Percentiles rank a stretch among this genome's conserved stretches.
Conservation (phyloP, 2,113 vertebrate genomes). For the Alethe diademata region DNA sequence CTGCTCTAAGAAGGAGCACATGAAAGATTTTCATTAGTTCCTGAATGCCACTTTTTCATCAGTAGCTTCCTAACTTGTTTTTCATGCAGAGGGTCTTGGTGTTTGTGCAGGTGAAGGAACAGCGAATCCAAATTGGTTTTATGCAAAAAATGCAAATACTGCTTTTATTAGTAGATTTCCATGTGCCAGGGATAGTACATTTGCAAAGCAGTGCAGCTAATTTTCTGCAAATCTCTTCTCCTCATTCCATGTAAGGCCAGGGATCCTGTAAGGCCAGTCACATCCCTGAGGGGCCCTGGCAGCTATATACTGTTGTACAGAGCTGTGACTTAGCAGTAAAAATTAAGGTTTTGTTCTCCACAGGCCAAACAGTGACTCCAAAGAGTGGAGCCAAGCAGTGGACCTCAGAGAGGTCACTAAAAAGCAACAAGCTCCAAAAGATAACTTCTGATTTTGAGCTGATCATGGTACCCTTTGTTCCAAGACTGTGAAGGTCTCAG, state of each 20-base stretch:
- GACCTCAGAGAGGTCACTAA: not conserved
- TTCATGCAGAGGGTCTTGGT: not conserved
- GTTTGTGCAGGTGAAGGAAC: constrained; percentile 39
- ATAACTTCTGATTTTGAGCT: not conserved
- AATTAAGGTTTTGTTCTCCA: not conserved
- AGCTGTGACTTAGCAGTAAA: not conserved
- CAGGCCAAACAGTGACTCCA: not conserved
- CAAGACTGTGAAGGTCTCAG: not conserved
- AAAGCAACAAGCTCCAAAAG: not conserved
- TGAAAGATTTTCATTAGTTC: not conserved
- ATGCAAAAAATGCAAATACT: constrained; percentile 60
- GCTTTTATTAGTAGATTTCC: not conserved
- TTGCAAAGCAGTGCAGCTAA: not conserved
- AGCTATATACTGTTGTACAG: not conserved
- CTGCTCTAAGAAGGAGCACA: not conserved
- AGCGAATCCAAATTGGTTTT: constrained; percentile 14
- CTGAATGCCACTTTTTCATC: not conserved
- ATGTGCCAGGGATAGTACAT: not conserved
- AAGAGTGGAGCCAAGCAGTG: not conserved
- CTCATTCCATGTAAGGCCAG: not conserved
- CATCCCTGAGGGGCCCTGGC: not conserved
- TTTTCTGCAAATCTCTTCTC: not conserved
- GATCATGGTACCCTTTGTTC: not conserved
- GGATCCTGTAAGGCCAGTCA: not conserved
- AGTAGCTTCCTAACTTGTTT: not conserved